Base-by-base conservation (phyloP, 2,797 vertebrate genomes). In the Scarus forsteni region DNA sequence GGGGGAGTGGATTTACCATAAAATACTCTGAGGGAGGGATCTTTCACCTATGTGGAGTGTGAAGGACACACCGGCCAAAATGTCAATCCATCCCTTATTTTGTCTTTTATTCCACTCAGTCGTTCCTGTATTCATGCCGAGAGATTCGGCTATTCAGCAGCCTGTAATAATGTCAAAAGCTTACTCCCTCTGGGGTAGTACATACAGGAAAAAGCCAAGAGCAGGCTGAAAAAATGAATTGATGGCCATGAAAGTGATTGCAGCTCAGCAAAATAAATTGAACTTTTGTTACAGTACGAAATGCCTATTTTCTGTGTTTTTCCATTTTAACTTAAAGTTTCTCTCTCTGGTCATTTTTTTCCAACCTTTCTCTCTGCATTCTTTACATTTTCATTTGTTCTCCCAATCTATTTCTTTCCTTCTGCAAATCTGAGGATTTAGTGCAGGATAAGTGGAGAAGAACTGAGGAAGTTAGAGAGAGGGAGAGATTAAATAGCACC, bases 401-500 rank as follows among this genome's bases (percentile, higher is more conserved):
- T 34, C 18, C 15, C 27, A 15, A 19, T 34, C 52, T 77, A 49
- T 76, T 79, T 79, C 45, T 48, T 61, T 71, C 38, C 27, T 46
- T 14, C 15, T 58, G n/a, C 11, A 60, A 73, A 77, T 59, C 34
- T 8, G 35, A 58, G 27, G 55, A 60, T 77, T 80, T 58, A 83
- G 63, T 55, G 46, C 10, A 80, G 67, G 64, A 78, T 81, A 80
- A 71, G 77, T 77, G 44, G 55, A 72, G 50, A 43, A 42, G 62
- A 81, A 61, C 39, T 49, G 46, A 40, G 77, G 56, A 79, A 79
- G 40, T 74, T 39, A 77, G 64, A 68, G 75, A 60, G 60, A 55
- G 70, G 55, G 66, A 53, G 62, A 60, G 72, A 61, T 80, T 85
- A 46, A 79, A 76, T 65, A 77, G 61, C 70, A 66, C 62, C 18